These are phyloP conservation scores for Catajapyx aquilonaris DNA, from an alignment of 1,140 invertebrate species.

Conservation along the genomic window DNA sequence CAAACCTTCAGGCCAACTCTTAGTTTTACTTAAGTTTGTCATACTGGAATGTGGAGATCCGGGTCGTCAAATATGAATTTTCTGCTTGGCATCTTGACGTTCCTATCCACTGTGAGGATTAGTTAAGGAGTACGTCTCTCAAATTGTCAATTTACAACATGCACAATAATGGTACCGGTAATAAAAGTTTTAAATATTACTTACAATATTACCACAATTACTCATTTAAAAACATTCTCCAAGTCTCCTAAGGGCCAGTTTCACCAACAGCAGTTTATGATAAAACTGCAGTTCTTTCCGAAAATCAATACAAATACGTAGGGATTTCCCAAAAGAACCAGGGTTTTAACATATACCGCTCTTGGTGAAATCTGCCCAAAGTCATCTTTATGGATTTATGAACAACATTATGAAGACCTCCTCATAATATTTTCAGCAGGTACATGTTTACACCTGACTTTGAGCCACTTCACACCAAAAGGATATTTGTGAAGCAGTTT, in stretches of 20 bases:
- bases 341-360: background rate
- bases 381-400: background rate
- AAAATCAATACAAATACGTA: background rate
- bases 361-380: background rate
- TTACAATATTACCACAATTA: background rate
- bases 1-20: no score
- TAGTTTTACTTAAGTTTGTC: no score
- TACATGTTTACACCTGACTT: background rate
- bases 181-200: background rate
- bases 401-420: background rate
- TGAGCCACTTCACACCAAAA: slow-evolving; percentile 10
- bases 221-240: background rate
- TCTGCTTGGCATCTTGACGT: slow-evolving; percentile 12
- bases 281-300: background rate
- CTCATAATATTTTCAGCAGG: background rate
- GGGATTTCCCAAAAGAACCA: background rate
- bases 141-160: background rate
- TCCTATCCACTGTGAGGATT: slow-evolving; percentile 17
- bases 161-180: background rate
- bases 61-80: slow-evolving; percentile 19
- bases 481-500: slow-evolving; percentile 55
- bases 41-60: slow-evolving; percentile 14
- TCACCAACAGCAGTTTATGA: background rate
- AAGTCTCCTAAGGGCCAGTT: background rate
- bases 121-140: slow-evolving; percentile 4